Percentiles rank a stretch among this genome's conserved stretches.
Conservation (phyloP, 2,888 invertebrate species). For the Dynastes hyllus region DNA sequence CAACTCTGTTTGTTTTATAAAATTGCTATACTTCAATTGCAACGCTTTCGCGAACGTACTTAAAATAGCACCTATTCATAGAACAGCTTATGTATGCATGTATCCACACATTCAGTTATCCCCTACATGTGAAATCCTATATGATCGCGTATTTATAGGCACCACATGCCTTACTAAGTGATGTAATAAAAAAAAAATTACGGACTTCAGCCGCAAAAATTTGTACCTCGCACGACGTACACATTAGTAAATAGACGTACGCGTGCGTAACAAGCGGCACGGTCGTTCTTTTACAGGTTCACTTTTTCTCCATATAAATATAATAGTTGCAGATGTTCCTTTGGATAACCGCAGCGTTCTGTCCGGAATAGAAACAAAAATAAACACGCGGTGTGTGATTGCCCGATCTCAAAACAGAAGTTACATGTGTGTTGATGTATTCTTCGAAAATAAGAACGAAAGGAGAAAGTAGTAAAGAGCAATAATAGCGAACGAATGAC, state of each 20-base stretch:
- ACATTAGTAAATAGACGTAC: constrained; percentile 6
- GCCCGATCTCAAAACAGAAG: constrained; percentile 8
- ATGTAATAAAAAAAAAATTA: constrained; percentile 48
- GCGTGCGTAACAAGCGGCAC: neutral
- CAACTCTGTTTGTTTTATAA: too few species aligned
- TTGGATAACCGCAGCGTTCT: constrained; percentile 41
- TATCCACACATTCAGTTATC: constrained; percentile 40
- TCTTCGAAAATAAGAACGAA: constrained; percentile 3
- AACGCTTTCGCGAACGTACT: constrained; percentile 19
- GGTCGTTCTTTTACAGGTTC: constrained; percentile 34
- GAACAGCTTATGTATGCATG: constrained; percentile 23
- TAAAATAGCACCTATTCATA: constrained; percentile 37
- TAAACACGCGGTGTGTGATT: constrained; percentile 39
- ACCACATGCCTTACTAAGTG: constrained; percentile 47
- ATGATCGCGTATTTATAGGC: constrained; percentile 46
- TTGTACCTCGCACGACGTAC: constrained; percentile 9
- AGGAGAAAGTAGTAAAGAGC: constrained; percentile 10
- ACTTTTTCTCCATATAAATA: constrained; percentile 15
- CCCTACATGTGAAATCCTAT: constrained; percentile 51
- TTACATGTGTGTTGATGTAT: constrained; percentile 26
- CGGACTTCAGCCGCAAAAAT: constrained; percentile 35
- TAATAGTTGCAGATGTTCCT: constrained; percentile 36
- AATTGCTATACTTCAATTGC: too few species aligned
- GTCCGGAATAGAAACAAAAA: constrained; percentile 47
- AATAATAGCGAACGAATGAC: neutral